Evolutionary conservation across 2,797 vertebrate species (phyloP).

Genomic region (Masticophis lateralis): DNA sequence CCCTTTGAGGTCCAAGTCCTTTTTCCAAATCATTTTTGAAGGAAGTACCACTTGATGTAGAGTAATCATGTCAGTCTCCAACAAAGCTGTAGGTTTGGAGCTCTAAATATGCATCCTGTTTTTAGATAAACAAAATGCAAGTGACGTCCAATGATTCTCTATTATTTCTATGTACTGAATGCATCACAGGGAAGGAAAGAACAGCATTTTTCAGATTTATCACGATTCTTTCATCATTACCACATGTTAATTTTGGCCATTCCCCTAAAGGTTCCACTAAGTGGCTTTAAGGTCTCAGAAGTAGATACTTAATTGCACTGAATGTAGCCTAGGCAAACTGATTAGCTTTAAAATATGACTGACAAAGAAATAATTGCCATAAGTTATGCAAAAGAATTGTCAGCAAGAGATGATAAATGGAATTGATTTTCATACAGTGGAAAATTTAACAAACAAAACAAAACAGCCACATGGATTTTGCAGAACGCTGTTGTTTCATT

Average conservation of each 20-base stretch:
- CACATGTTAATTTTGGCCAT: conserved; percentile 31
- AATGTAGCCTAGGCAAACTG: conserved; percentile 32
- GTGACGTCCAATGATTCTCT: neutral
- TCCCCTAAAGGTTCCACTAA: conserved; percentile 15
- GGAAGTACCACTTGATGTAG: neutral
- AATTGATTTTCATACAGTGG: conserved; percentile 24
- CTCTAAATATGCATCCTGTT: neutral
- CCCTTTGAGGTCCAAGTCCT: neutral
- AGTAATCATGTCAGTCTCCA: neutral
- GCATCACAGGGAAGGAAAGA: neutral
- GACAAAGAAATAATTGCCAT: conserved; percentile 29
- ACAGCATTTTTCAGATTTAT: conserved; percentile 7
- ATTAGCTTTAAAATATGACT: conserved; percentile 38
- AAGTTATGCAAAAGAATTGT: conserved; percentile 17
- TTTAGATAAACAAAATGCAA: neutral
- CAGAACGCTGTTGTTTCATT: conserved; percentile 5
- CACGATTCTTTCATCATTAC: neutral
- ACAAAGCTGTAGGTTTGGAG: neutral
- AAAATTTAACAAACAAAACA: conserved; percentile 1
- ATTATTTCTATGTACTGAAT: neutral
- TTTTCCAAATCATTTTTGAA: neutral
- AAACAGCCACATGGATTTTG: neutral
- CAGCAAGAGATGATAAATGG: neutral
- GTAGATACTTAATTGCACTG: conserved; percentile 33
- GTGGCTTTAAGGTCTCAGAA: conserved; percentile 20